Conservation (phyloP, 2,113 vertebrate species). For the Cephalopholis sonnerati region DNA sequence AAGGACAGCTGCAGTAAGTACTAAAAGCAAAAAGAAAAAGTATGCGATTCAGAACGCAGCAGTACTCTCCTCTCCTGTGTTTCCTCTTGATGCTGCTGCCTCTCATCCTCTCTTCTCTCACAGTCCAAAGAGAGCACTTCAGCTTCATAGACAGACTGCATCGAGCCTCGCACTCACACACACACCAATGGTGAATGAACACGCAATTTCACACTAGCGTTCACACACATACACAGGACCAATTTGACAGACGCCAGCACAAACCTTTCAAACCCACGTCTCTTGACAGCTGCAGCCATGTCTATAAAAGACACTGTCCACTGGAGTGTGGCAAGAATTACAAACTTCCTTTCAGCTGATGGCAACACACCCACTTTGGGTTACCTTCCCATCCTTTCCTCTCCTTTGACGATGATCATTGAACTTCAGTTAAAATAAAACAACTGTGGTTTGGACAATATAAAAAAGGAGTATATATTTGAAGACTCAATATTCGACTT, state of each 20-base stretch:
- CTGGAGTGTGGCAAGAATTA: conserved; percentile 34
- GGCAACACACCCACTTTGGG: not conserved
- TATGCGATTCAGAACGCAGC: too few species aligned
- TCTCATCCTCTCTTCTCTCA: conserved; percentile 34
- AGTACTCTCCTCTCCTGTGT: not conserved
- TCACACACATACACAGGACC: conserved; percentile 5
- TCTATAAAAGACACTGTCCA: conserved; percentile 42
- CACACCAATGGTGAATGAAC: not conserved
- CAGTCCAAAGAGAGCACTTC: conserved; percentile 35
- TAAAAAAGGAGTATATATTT: not conserved
- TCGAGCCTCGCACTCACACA: not conserved
- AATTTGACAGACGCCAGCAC: conserved; percentile 45
- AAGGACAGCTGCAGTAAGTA: too few species aligned
- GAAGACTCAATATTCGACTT: too few species aligned
- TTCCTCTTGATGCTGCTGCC: not conserved
- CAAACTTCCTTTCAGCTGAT: conserved; percentile 25
- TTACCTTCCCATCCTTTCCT: not conserved
- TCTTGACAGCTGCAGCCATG: conserved; percentile 61
- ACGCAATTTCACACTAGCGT: conserved; percentile 1
- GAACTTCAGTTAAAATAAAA: not conserved
- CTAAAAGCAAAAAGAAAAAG: too few species aligned
- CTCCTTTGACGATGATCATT: not conserved
- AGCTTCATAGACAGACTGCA: not conserved
- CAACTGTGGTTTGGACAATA: conserved; percentile 3
- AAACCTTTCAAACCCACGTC: conserved; percentile 36